Evolutionary conservation across 2,797 vertebrate genomes (phyloP).

Genomic region (Pantherophis vulpinus): DNA sequence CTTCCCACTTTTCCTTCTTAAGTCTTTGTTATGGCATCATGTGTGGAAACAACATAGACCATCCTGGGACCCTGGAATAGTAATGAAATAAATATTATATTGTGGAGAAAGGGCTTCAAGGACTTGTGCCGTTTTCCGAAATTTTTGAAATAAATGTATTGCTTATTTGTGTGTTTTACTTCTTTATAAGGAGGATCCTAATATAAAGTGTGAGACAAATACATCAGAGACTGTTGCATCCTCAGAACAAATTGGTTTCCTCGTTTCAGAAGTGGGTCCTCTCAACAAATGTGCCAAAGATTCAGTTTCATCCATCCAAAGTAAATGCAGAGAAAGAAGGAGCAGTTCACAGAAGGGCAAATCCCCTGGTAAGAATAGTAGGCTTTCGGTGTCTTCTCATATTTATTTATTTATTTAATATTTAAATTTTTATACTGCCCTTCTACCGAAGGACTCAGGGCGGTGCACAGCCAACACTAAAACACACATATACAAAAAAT

Average conservation of each 20-base stretch:
- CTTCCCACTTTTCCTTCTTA: background rate
- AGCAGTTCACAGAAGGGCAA: slow-evolving; percentile 47
- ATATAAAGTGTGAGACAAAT: slow-evolving; percentile 43
- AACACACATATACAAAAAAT: too few species aligned
- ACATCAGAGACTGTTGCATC: slow-evolving; percentile 51
- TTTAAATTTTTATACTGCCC: too few species aligned
- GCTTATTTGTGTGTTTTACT: background rate
- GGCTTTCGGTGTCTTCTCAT: background rate
- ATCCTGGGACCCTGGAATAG: background rate
- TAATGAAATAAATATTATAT: background rate
- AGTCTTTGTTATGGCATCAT: background rate
- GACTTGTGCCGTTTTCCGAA: background rate
- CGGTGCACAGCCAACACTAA: too few species aligned
- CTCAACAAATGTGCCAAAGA: slow-evolving; percentile 51
- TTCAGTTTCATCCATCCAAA: slow-evolving; percentile 43
- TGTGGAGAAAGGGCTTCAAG: background rate
- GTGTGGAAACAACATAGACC: background rate
- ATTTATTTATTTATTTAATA: background rate
- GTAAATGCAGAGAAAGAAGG: slow-evolving; percentile 52
- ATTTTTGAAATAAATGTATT: background rate
- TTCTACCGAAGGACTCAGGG: too few species aligned
- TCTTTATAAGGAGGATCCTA: slow-evolving; percentile 43
- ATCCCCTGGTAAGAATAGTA: slow-evolving; percentile 63
- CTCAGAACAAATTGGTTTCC: slow-evolving; percentile 62
- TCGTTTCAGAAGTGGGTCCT: slow-evolving; percentile 53